Evolutionary conservation across 1,140 invertebrate genomes (phyloP), one percentile per base, ranked within the genome.

Genomic region (Lithobius niger): DNA sequence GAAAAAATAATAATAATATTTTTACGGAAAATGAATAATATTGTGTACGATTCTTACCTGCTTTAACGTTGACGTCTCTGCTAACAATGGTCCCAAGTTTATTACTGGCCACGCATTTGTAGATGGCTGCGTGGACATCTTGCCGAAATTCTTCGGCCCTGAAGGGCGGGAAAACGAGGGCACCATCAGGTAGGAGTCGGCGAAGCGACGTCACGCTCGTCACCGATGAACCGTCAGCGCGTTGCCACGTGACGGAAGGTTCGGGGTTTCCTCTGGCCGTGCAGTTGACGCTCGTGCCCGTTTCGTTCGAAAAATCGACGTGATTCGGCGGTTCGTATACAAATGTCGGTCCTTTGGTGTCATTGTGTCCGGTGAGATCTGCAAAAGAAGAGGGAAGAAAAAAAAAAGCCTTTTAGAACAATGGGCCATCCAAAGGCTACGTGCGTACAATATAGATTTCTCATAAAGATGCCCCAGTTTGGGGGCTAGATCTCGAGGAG

Each of bases 231-330:
- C 82, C 82, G 52, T 82, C 82, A 71, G 86, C 82, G 56, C 83
- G 71, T 1, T 82, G 82, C 84, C 84, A 87, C 62, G 85, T 86
- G 42, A 86, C 73, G 10, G 82, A 79, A 0, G 83, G 82, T 42
- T 73, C 73, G 1, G 83, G 83, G 65, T 77, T 80, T 3, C 83
- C 83, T 6, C 72, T 70, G 0, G 81, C 79, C 4, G 76, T 73
- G 59, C 84, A 87, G 40, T 80, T 77, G 56, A 84, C 83, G 13
- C 57, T 53, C 3, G 64, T 60, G 6, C 66, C 68, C 49, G 63
- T 63, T 2, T 62, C 66, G 74, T 91, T 91, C 59, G 85, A 84
- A 72, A 91, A 91, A 65, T 88, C 86, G 40, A 91, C 77, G 58
- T 79, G 79, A 62, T 82, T 82, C 51, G 84, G 82, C 26, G 88